Conservation (phyloP, 2,888 invertebrate species). For the Agrotis clavis region DNA sequence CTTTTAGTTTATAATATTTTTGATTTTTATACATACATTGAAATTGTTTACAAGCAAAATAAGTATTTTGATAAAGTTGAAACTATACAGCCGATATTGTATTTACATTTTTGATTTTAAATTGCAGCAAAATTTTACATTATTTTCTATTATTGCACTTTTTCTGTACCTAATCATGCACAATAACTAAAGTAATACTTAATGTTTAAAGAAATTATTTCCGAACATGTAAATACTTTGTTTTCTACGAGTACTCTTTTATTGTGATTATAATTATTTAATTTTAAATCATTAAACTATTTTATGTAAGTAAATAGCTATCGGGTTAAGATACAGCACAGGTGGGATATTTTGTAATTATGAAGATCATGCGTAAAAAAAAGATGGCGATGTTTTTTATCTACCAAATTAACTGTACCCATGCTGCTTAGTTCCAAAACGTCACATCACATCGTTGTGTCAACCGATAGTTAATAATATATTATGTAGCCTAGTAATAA, state of each 20-base stretch:
- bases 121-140: not conserved
- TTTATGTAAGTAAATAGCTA: constrained; percentile 35
- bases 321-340: not conserved
- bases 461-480: constrained; percentile 27
- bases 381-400: not conserved
- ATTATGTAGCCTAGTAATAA: constrained; percentile 44
- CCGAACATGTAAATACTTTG: constrained; percentile 28
- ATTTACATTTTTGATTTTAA: not conserved
- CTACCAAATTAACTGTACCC: not conserved
- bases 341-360: constrained; percentile 7
- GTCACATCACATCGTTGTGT: constrained; percentile 12
- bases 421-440: constrained; percentile 9
- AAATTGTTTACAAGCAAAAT: not conserved
- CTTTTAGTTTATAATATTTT: not conserved
- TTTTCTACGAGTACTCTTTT: constrained; percentile 27
- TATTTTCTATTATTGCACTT: not conserved
- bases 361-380: not conserved
- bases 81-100: not conserved
- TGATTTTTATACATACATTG: not conserved
- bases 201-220: no score
- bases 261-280: constrained; percentile 38
- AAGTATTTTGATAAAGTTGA: not conserved
- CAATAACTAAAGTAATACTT: no score
- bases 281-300: constrained; percentile 35
- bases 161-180: constrained; percentile 26